phyloP scores from a whole-genome alignment of 2,888 invertebrate genomes.

The Limnephilus rhombicus region DNA sequence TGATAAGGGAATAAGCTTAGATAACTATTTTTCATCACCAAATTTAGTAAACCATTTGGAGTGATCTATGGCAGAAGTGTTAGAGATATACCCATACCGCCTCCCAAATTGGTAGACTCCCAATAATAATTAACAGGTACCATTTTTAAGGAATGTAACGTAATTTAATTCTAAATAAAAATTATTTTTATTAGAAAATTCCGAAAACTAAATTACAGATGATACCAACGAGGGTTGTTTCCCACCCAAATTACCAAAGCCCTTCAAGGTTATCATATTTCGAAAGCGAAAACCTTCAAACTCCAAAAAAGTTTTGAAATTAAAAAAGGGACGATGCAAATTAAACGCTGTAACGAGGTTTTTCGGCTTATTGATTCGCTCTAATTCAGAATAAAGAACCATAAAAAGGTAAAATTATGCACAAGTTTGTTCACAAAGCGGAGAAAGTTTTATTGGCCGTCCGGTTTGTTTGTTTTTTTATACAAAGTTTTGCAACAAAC shows the following conservation, averaged over 20 bases:
- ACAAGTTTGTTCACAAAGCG: constrained; percentile 18
- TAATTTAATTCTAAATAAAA: too few relatives aligned
- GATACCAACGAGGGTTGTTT: neutral
- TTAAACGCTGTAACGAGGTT: neutral
- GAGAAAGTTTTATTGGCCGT: constrained; percentile 15
- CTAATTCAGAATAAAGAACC: neutral
- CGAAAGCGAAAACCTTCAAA: neutral
- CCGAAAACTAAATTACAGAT: neutral
- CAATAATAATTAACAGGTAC: too few relatives aligned
- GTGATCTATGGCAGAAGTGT: too few relatives aligned
- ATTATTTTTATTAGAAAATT: neutral
- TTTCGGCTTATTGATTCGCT: neutral
- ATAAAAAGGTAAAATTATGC: constrained; percentile 16
- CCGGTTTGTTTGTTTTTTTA: constrained; percentile 31
- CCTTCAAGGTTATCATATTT: neutral
- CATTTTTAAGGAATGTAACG: too few relatives aligned
- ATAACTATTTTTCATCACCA: too few relatives aligned
- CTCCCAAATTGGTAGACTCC: too few relatives aligned
- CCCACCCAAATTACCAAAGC: neutral
- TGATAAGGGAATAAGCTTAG: too few relatives aligned
- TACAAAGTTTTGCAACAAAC: constrained; percentile 27
- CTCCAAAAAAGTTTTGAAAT: neutral
- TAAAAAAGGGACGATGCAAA: neutral
- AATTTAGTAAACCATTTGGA: too few relatives aligned
- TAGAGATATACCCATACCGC: too few relatives aligned